A percentile compares a stretch with the other conserved stretches of the same genome.
Conservation (phyloP, 1,140 invertebrate genomes). For the Lucilia cuprina region DNA sequence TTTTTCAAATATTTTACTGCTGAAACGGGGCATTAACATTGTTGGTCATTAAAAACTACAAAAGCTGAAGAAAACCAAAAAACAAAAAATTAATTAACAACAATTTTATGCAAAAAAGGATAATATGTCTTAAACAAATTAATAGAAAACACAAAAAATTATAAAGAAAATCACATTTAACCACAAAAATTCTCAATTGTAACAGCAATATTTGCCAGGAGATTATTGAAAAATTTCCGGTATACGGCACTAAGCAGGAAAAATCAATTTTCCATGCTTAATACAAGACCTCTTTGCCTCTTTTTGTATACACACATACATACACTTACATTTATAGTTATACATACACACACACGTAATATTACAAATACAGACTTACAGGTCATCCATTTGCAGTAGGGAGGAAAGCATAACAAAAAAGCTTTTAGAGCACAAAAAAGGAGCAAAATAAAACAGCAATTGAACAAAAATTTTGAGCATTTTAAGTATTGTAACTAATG, state of each 20-base stretch:
- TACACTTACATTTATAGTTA: background rate
- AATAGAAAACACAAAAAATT: background rate
- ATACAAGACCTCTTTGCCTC: constrained; percentile 45
- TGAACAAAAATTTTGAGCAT: background rate
- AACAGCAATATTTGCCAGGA: background rate
- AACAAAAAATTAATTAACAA: constrained; percentile 37
- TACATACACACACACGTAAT: background rate
- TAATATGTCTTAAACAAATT: background rate
- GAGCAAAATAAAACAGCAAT: background rate
- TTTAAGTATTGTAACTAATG: background rate
- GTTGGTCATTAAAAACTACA: constrained; percentile 51
- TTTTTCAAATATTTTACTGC: constrained; percentile 73
- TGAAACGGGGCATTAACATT: constrained; percentile 81
- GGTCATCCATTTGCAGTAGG: no score
- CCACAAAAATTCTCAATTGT: background rate
- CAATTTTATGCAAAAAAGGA: background rate
- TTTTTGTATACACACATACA: background rate
- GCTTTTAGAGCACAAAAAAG: background rate
- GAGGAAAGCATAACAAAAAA: background rate
- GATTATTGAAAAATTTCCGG: constrained; percentile 47
- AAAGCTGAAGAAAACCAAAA: no score
- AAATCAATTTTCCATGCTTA: constrained; percentile 64
- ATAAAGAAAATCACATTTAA: background rate
- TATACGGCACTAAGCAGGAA: constrained; percentile 55
- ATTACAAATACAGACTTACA: background rate